Percentiles rank a stretch among this genome's conserved stretches.
Conservation (phyloP, 2,888 invertebrate genomes). For the Chorisops tibialis region DNA sequence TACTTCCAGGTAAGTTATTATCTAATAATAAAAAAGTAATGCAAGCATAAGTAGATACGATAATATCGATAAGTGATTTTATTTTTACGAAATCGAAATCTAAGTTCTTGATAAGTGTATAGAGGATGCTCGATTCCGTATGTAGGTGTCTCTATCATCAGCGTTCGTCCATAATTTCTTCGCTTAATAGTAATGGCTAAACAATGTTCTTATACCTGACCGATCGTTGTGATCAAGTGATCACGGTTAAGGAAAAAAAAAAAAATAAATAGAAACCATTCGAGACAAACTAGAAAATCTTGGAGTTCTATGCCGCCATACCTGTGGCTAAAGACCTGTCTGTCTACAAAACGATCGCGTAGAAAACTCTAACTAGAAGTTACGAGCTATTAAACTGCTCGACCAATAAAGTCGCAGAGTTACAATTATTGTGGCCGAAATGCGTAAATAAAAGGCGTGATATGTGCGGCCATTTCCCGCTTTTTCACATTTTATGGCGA, state of each 20-base stretch:
- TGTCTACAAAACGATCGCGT: no score
- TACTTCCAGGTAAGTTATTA: slow-evolving; percentile 1
- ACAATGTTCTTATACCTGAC: slow-evolving; percentile 1
- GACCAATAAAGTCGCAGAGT: slow-evolving; percentile 29
- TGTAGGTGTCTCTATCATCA: slow-evolving; percentile 17
- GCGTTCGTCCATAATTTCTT: slow-evolving; percentile 8
- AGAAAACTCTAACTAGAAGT: background rate
- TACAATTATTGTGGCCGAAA: slow-evolving; percentile 25
- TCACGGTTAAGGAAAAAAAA: slow-evolving; percentile 20
- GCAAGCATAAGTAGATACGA: no score
- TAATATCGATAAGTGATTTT: no score
- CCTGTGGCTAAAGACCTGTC: background rate
- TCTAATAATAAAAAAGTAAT: background rate
- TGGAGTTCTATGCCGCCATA: background rate
- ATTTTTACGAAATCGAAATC: background rate
- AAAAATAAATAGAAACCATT: background rate
- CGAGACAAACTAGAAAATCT: no score
- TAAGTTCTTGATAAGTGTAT: background rate
- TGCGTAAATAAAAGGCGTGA: slow-evolving; percentile 27
- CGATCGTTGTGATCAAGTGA: background rate
- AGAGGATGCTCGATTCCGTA: background rate
- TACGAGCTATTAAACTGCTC: background rate
- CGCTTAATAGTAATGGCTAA: slow-evolving; percentile 22
- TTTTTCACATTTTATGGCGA: slow-evolving; percentile 3
- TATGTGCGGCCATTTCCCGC: background rate